Conservation (phyloP, 2,113 vertebrate genomes). For the Hippoglossus stenolepis region DNA sequence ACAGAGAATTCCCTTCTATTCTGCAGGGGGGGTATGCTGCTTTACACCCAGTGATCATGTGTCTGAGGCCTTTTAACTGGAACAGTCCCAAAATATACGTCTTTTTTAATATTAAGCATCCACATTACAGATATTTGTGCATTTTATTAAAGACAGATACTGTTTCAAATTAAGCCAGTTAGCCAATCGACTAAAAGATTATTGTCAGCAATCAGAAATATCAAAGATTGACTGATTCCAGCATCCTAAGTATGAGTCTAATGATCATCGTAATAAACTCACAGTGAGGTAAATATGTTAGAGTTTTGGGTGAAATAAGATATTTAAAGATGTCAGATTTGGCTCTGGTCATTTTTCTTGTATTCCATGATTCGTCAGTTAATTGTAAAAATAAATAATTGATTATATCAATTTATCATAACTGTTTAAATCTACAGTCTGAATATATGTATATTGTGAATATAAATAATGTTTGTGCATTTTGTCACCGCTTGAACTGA, state of each 20-base stretch:
- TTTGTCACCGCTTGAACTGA: neutral
- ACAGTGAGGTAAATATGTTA: too few species aligned
- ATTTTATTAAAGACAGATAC: neutral
- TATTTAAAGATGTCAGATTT: too few species aligned
- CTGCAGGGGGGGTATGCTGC: constrained; percentile 76
- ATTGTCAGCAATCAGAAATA: neutral
- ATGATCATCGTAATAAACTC: too few species aligned
- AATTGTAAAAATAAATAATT: too few species aligned
- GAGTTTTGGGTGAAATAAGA: too few species aligned
- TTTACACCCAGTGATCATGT: constrained; percentile 72
- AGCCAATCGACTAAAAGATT: neutral
- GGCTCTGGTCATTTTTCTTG: too few species aligned
- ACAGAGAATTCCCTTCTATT: constrained; percentile 82
- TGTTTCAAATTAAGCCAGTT: neutral
- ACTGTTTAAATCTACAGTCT: neutral
- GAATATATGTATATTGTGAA: neutral
- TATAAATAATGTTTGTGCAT: neutral
- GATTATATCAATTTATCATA: too few species aligned
- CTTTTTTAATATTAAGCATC: constrained; percentile 25
- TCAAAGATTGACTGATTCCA: too few species aligned
- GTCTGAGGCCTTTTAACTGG: constrained; percentile 77
- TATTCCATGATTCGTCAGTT: too few species aligned
- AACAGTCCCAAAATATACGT: constrained; percentile 56
- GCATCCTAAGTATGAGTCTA: too few species aligned
- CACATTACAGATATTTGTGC: neutral